These are phyloP conservation scores for Pseudotriccus pelzelni DNA, from an alignment of 2,797 vertebrate genomes.

Conservation along the genomic window DNA sequence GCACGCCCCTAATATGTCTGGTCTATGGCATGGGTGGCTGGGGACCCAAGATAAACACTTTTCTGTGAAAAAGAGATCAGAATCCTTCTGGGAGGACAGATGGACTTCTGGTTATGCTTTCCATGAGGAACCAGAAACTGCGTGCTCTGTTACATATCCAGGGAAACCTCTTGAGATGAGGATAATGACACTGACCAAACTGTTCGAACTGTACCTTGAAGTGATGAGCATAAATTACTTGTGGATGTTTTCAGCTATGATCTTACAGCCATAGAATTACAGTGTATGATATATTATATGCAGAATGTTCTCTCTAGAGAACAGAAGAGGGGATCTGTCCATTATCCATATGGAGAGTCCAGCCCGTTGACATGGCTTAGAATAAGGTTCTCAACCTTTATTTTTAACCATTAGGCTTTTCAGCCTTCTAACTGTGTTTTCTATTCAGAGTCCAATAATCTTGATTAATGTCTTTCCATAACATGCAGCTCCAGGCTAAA, in stretches of 20 bases:
- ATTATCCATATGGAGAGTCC: neutral
- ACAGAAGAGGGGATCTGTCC: neutral
- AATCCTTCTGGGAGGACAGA: neutral
- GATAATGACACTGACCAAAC: neutral
- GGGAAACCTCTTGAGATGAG: neutral
- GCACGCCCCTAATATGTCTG: neutral
- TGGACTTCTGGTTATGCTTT: neutral
- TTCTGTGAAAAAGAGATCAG: neutral
- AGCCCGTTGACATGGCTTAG: neutral
- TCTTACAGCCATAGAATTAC: neutral
- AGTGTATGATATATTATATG: neutral
- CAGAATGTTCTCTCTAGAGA: neutral
- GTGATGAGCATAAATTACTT: neutral
- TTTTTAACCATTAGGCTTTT: constrained; percentile 38
- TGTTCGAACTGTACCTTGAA: neutral
- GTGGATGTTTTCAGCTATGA: neutral
- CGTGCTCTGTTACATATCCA: neutral
- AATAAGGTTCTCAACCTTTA: constrained; percentile 10
- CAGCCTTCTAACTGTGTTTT: constrained; percentile 51
- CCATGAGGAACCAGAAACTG: neutral
- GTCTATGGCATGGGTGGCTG: neutral
- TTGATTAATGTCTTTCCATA: constrained; percentile 75
- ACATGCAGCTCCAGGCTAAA: constrained; percentile 53
- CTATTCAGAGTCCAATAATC: constrained; percentile 67
- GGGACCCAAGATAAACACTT: neutral